phyloP scores from a whole-genome alignment of 1,140 invertebrate genomes.

The Chymomyza costata region DNA sequence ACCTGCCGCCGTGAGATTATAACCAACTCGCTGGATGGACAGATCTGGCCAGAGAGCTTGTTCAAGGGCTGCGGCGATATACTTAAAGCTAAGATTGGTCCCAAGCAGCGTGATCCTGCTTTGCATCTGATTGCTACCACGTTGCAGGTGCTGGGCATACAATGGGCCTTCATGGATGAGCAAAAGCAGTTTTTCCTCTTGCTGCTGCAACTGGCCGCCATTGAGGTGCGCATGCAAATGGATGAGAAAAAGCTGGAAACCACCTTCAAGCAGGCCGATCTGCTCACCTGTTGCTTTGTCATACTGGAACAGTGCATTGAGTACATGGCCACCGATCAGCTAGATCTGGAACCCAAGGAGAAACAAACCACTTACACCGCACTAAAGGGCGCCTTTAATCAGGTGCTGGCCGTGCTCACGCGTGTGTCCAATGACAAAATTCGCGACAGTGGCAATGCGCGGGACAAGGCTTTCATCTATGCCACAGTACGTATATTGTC shows the following conservation, averaged over 20 bases:
- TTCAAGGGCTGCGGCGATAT: slow-evolving; percentile 88
- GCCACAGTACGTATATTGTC: slow-evolving; percentile 89
- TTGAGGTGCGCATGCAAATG: slow-evolving; percentile 94
- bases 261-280: slow-evolving; percentile 83
- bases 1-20: slow-evolving; percentile 83
- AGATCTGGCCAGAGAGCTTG: slow-evolving; percentile 86
- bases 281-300: slow-evolving; percentile 88
- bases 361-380: slow-evolving; percentile 92
- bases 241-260: slow-evolving; percentile 90
- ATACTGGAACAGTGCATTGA: slow-evolving; percentile 88
- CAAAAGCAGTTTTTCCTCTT: slow-evolving; percentile 89
- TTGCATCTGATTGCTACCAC: slow-evolving; percentile 87
- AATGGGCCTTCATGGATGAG: slow-evolving; percentile 87
- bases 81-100: slow-evolving; percentile 89
- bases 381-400: slow-evolving; percentile 91
- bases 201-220: slow-evolving; percentile 89
- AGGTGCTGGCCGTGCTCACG: slow-evolving; percentile 84
- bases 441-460: slow-evolving; percentile 79
- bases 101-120: slow-evolving; percentile 90
- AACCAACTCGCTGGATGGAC: slow-evolving; percentile 78
- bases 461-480: slow-evolving; percentile 86
- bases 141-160: slow-evolving; percentile 87
- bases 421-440: slow-evolving; percentile 85
- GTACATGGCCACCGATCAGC: slow-evolving; percentile 86
- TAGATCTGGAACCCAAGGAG: slow-evolving; percentile 91